phyloP scores from a whole-genome alignment of 2,113 vertebrate genomes.

The Ursus arctos region DNA sequence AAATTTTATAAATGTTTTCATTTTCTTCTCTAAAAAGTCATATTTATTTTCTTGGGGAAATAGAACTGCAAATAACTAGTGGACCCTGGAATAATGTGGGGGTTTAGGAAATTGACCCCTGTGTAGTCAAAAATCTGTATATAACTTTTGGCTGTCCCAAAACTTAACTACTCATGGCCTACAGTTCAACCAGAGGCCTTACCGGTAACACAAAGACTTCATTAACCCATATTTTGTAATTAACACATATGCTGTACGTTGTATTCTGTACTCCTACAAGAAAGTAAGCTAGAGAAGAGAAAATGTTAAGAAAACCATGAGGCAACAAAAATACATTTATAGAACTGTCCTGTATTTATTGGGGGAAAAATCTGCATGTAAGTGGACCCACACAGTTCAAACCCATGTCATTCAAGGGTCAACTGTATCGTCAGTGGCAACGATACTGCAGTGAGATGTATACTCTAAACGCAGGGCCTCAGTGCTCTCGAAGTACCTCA shows the following conservation, averaged over 20 bases:
- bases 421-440: not conserved
- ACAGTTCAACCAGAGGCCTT: not conserved
- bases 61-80: not conserved
- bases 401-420: not conserved
- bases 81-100: not conserved
- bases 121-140: not conserved
- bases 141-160: not conserved
- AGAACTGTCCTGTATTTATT: not conserved
- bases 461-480: fast-evolving
- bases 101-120: not conserved
- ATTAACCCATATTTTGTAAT: not conserved
- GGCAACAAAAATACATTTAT: not conserved
- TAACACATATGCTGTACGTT: not conserved
- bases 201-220: not conserved
- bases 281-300: not conserved
- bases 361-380: not conserved
- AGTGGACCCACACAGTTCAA: not conserved
- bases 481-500: fast-evolving
- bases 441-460: no score
- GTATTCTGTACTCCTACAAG: not conserved
- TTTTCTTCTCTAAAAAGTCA: not conserved
- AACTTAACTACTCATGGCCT: not conserved
- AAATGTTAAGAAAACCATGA: not conserved
- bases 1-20: not conserved
- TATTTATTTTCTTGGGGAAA: not conserved